Percentiles rank a stretch among this genome's conserved stretches.
Conservation (phyloP, 2,113 vertebrate species). For the Cavia aperea region DNA sequence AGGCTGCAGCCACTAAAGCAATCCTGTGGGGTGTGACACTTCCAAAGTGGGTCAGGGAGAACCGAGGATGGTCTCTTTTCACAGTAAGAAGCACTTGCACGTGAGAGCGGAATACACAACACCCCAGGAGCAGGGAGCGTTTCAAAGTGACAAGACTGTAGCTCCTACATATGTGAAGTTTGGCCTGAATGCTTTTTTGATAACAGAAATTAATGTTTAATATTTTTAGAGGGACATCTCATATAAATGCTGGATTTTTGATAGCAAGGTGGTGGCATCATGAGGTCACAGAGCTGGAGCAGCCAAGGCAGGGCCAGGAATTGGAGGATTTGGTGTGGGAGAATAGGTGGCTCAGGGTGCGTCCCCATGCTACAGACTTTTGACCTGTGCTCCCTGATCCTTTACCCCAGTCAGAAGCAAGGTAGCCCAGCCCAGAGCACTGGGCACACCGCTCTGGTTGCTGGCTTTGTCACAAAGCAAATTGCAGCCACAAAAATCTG, state of each 20-base stretch:
- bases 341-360: rapidly evolving
- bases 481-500: constrained; percentile 56
- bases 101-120: neutral
- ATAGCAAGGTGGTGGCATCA: too few relatives aligned
- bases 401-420: neutral
- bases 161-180: neutral
- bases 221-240: neutral
- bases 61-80: neutral
- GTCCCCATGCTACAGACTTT: neutral
- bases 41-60: too few relatives aligned
- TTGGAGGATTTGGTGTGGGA: rapidly evolving
- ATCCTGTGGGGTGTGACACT: neutral
- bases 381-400: neutral
- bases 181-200: neutral
- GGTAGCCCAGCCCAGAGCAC: neutral
- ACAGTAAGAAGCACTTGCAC: too few relatives aligned
- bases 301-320: rapidly evolving
- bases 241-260: neutral
- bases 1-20: neutral
- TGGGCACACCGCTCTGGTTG: neutral
- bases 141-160: neutral
- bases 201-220: neutral
- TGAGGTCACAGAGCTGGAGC: rapidly evolving
- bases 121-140: neutral
- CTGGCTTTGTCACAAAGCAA: constrained; percentile 54